Percentiles rank a stretch among this genome's conserved stretches.
Evolutionary conservation across 92 coral and sea anemone species (phyloP).

Genomic region (Desmophyllum pertusum): DNA sequence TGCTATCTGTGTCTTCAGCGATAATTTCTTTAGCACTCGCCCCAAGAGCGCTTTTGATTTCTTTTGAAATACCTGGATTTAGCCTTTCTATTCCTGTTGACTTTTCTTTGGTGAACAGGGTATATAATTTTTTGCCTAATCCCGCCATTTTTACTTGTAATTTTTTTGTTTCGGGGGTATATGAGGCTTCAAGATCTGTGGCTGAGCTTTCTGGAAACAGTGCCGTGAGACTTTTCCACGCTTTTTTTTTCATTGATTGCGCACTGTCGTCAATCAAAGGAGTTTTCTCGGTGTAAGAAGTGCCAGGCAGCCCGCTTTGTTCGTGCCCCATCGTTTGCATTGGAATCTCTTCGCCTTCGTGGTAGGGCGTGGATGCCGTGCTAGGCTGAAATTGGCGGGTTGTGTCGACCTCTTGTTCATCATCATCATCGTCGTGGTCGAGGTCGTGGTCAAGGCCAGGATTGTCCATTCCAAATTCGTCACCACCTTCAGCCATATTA

Average conservation of each 20-base stretch:
- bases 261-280: background rate
- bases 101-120: too few species aligned
- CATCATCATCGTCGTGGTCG: background rate
- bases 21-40: background rate
- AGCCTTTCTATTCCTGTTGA: background rate
- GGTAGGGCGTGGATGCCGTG: background rate
- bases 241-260: background rate
- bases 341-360: background rate
- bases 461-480: background rate
- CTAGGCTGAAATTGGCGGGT: background rate
- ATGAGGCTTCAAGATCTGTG: too few species aligned
- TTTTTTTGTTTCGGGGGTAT: background rate
- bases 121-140: background rate
- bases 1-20: background rate
- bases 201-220: too few species aligned
- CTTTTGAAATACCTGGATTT: too few species aligned
- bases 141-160: background rate
- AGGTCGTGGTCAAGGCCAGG: background rate
- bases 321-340: background rate
- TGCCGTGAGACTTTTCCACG: too few species aligned
- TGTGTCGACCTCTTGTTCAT: too few species aligned
- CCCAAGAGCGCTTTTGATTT: background rate
- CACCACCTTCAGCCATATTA: background rate
- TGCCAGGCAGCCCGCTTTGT: background rate
- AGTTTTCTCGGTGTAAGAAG: background rate